Percentiles rank a stretch among this genome's conserved stretches.
Evolutionary conservation across 2,113 vertebrate genomes (phyloP).

Genomic region (Vidua chalybeata): DNA sequence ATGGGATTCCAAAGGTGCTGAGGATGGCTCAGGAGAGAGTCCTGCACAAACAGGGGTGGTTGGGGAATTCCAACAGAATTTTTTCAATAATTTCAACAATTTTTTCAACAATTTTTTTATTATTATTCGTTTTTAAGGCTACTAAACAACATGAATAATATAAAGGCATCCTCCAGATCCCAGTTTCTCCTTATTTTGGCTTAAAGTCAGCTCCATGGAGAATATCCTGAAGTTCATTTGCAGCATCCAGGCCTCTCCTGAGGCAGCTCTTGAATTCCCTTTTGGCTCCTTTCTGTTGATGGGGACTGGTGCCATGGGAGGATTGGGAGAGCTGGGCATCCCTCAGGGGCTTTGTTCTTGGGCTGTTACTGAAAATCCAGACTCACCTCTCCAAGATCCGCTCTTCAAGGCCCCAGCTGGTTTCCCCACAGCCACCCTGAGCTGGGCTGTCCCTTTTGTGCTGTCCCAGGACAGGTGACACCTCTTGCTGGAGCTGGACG

Average conservation of each 20-base stretch:
- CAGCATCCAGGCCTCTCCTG: neutral
- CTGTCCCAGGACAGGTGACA: neutral
- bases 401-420: neutral
- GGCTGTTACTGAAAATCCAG: neutral
- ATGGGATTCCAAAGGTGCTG: neutral
- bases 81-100: neutral
- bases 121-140: neutral
- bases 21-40: neutral
- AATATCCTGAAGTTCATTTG: neutral
- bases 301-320: neutral
- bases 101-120: neutral
- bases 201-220: neutral
- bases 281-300: neutral
- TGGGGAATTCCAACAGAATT: neutral
- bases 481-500: neutral
- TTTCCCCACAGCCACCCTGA: neutral
- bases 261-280: neutral
- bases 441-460: neutral
- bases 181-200: neutral
- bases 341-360: neutral
- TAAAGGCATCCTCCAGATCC: neutral
- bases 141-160: neutral
- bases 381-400: neutral
- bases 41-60: neutral
- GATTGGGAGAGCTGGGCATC: neutral